Evolutionary conservation across 2,888 invertebrate species (phyloP), one percentile per base, ranked within the genome.

Genomic region (Tenthredo notha): DNA sequence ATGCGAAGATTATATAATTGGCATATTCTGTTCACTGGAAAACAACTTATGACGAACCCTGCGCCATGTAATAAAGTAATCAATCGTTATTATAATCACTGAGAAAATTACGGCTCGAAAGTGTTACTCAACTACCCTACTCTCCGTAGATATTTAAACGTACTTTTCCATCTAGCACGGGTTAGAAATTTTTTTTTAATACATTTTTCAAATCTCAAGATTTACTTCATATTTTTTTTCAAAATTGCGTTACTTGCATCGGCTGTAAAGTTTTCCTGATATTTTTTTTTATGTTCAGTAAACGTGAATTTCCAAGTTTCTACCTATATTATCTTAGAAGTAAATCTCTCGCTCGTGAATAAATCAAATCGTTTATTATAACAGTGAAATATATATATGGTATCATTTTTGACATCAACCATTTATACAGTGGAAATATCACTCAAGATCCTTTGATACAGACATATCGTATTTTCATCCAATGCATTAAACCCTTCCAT

Each of bases 381-480:
- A n/a, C 25, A 29, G 58, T 75, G 75, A 84, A 74, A 72, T 84
- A 84, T 84, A 58, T 74, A 37, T 21, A 18, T 25, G n/a, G 9
- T 74, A 43, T 74, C 25, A 80, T 80, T 61, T 61, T 37, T 80
- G 80, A 80, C 80, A 29, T 40, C 21, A 15, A 29, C 84, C 58
- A 84, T 75, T 72, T 65, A 65, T 75, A 77, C 29, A 18, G 3
- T 12, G 47, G 2, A 29, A 65, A 83, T 47, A 83, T 47, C 65
- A 40, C 47, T 78, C 25, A 54, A 67, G 67, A 77, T 84, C 84
- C 77, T 47, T 84, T 84, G 67, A 84, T 84, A 78, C 84, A 80
- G 88, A 90, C 89, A 89, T 90, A 90, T 90, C 87, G 88, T 88
- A 86, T 86, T 86, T 86, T 86, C 85, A 87, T 86, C 85, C 85